Conservation (phyloP, 2,888 invertebrate species). For the Caenorhabditis angaria region DNA sequence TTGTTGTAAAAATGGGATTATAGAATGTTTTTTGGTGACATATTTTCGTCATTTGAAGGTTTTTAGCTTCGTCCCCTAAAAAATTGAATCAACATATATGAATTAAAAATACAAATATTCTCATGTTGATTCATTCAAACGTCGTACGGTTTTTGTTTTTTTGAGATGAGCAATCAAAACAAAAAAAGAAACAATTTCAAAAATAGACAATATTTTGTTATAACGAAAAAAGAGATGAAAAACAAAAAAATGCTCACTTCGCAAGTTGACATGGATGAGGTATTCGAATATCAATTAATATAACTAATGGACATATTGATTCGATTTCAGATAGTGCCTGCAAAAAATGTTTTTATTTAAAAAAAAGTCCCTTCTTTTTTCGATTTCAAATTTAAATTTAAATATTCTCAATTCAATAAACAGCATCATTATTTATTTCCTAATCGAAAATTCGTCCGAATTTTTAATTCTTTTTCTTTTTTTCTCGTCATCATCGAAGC, state of each 20-base stretch:
- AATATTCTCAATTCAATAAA: background rate
- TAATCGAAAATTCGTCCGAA: background rate
- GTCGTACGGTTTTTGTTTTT: background rate
- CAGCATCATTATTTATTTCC: background rate
- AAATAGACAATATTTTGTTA: background rate
- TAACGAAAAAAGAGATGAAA: background rate
- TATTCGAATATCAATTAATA: slow-evolving; percentile 62
- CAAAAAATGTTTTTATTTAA: slow-evolving; percentile 5
- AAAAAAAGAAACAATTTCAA: slow-evolving; percentile 1
- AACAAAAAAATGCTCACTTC: slow-evolving; percentile 49
- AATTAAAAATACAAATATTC: slow-evolving; percentile 6
- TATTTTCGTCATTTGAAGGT: too few relatives aligned
- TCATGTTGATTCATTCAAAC: background rate
- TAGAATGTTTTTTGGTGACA: too few relatives aligned
- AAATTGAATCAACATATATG: background rate
- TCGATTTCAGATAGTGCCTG: slow-evolving; percentile 51
- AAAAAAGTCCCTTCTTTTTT: background rate
- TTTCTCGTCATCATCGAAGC: background rate
- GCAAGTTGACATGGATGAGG: slow-evolving; percentile 55
- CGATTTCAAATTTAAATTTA: too few relatives aligned
- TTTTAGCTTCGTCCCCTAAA: slow-evolving; percentile 17
- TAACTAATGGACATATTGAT: slow-evolving; percentile 54
- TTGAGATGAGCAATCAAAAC: too few relatives aligned
- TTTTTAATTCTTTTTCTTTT: background rate
- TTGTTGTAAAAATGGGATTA: too few relatives aligned